These are phyloP conservation scores for Dallia pectoralis DNA, from an alignment of 2,797 vertebrate species.

Conservation along the genomic window DNA sequence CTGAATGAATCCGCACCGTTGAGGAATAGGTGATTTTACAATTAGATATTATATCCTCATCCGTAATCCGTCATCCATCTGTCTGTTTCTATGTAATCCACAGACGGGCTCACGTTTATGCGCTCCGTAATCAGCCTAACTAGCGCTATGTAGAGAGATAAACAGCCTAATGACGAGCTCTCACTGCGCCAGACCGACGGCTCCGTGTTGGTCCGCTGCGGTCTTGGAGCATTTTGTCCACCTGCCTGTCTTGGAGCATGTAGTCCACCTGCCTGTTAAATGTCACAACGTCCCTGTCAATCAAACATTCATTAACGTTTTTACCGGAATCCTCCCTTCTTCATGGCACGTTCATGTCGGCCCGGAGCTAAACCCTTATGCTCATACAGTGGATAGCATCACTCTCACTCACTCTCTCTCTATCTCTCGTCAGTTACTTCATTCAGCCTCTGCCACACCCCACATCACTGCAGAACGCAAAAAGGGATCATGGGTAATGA, in stretches of 20 bases:
- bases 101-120: not conserved
- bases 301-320: not conserved
- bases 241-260: too few species aligned
- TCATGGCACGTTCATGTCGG: not conserved
- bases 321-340: not conserved
- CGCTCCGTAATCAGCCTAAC: not conserved
- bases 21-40: not conserved
- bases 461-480: conserved; percentile 6
- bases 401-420: conserved; percentile 23
- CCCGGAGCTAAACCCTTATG: conserved; percentile 38
- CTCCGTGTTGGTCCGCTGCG: not conserved
- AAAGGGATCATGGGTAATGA: not conserved
- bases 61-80: not conserved
- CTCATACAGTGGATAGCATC: conserved; percentile 27
- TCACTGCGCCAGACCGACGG: not conserved
- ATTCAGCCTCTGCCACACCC: not conserved
- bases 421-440: not conserved
- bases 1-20: not conserved
- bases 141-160: not conserved
- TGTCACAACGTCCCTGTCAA: not conserved
- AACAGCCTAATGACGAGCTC: conserved; percentile 5
- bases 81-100: not conserved
- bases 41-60: not conserved
- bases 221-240: not conserved
- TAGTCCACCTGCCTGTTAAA: too few species aligned